Evolutionary conservation across 2,888 invertebrate genomes (phyloP).

Genomic region (Drosophila limbata): DNA sequence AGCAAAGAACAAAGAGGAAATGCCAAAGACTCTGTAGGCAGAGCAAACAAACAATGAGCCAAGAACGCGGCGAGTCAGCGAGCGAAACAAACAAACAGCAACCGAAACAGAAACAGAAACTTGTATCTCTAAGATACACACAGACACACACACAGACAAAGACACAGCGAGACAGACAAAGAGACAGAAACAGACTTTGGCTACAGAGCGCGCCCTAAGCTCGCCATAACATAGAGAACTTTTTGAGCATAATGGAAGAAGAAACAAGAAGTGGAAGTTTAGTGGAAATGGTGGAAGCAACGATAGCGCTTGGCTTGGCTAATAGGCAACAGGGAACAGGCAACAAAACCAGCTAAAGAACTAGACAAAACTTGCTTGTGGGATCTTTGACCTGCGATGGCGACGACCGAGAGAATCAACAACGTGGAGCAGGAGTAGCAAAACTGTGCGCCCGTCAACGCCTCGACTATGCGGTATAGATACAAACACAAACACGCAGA

Average conservation of each 20-base stretch:
- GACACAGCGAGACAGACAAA: constrained; percentile 15
- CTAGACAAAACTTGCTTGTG: constrained; percentile 80
- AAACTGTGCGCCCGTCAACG: constrained; percentile 62
- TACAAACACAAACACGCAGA: constrained; percentile 40
- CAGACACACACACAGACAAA: constrained; percentile 32
- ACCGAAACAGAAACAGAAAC: constrained; percentile 64
- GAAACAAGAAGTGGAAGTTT: constrained; percentile 58
- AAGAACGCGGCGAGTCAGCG: constrained; percentile 55
- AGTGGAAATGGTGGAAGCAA: constrained; percentile 66
- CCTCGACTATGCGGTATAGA: constrained; percentile 59
- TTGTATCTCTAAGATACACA: constrained; percentile 72
- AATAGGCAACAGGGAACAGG: constrained; percentile 27
- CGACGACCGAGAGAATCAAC: constrained; percentile 75
- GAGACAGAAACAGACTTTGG: constrained; percentile 30
- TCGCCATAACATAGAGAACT: constrained; percentile 54
- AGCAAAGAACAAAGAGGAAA: constrained; percentile 59
- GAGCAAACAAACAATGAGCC: constrained; percentile 58
- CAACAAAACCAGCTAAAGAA: constrained; percentile 39
- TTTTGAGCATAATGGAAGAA: constrained; percentile 43
- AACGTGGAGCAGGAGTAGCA: constrained; percentile 67
- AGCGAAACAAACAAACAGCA: constrained; percentile 60
- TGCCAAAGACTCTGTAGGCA: constrained; percentile 53
- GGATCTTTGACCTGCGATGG: constrained; percentile 84
- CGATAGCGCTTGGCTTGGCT: constrained; percentile 52
- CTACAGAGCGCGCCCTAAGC: constrained; percentile 65